phyloP scores from a whole-genome alignment of 2,113 vertebrate genomes.

The Paratilapia polleni region DNA sequence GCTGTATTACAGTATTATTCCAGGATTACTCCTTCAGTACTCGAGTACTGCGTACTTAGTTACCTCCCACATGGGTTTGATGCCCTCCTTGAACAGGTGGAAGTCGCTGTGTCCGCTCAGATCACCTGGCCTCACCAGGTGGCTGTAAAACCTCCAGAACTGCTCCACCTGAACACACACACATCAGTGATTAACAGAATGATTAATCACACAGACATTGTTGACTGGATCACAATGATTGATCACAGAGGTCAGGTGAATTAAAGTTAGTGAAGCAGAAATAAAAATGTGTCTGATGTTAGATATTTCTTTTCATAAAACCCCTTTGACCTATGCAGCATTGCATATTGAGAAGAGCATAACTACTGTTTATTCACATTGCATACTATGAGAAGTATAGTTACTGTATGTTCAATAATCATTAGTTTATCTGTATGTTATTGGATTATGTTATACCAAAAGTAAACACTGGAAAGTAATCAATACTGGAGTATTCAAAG shows the following conservation, averaged over 20 bases:
- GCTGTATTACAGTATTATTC: neutral
- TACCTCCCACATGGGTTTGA: slow-evolving; percentile 89
- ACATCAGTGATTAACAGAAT: accelerated
- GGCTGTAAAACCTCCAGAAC: slow-evolving; percentile 88
- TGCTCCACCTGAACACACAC: slow-evolving; percentile 82
- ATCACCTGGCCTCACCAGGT: slow-evolving; percentile 85
- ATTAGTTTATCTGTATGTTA: too few species aligned
- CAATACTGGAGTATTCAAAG: too few species aligned
- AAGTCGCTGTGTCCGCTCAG: slow-evolving; percentile 86
- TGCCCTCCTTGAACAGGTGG: slow-evolving; percentile 87
- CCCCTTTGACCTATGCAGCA: too few species aligned
- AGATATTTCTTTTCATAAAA: too few species aligned
- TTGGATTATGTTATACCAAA: too few species aligned
- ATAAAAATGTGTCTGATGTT: neutral
- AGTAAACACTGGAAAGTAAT: too few species aligned
- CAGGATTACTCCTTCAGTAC: neutral
- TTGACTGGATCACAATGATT: neutral
- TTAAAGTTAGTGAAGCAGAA: neutral
- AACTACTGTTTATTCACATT: too few species aligned
- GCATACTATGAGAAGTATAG: too few species aligned
- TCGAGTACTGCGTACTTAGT: neutral
- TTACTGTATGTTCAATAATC: too few species aligned
- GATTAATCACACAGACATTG: neutral
- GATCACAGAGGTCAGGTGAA: neutral
- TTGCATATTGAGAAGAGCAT: too few species aligned